These are phyloP conservation scores for Grammomys surdaster DNA, from an alignment of 2,113 vertebrate species.

Conservation along the genomic window DNA sequence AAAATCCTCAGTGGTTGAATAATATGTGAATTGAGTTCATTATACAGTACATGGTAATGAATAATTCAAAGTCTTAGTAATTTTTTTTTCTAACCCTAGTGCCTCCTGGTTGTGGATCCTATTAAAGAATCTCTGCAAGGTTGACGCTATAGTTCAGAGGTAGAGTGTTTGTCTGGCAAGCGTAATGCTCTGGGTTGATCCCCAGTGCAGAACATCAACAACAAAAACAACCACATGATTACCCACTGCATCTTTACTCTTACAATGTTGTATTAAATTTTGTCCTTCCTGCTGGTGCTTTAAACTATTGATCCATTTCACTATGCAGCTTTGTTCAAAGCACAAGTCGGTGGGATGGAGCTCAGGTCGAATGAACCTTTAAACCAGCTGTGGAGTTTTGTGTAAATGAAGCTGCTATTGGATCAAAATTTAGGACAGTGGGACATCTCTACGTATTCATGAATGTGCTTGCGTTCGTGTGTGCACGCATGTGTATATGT, in stretches of 20 bases:
- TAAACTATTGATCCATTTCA: constrained; percentile 58
- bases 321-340: constrained; percentile 51
- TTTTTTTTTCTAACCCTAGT: not conserved
- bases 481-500: too few species aligned
- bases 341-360: fast-evolving
- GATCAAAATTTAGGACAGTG: not conserved
- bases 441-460: too few species aligned
- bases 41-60: constrained; percentile 19
- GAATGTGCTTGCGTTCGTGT: too few species aligned
- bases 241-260: not conserved
- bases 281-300: not conserved
- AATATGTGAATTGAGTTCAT: constrained; percentile 56
- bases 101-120: not conserved
- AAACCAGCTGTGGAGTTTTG: not conserved
- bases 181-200: not conserved
- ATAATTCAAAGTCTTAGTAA: constrained; percentile 50
- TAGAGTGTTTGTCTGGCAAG: not conserved
- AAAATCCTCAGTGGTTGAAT: constrained; percentile 24
- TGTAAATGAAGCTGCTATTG: not conserved
- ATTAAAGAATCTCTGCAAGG: constrained; percentile 6
- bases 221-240: not conserved
- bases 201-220: not conserved
- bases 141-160: not conserved
- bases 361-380: not conserved
- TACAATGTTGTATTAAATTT: not conserved